A percentile compares a stretch with the other conserved stretches of the same genome.
Evolutionary conservation across 2,797 vertebrate genomes (phyloP).

Genomic region (Picus viridis): DNA sequence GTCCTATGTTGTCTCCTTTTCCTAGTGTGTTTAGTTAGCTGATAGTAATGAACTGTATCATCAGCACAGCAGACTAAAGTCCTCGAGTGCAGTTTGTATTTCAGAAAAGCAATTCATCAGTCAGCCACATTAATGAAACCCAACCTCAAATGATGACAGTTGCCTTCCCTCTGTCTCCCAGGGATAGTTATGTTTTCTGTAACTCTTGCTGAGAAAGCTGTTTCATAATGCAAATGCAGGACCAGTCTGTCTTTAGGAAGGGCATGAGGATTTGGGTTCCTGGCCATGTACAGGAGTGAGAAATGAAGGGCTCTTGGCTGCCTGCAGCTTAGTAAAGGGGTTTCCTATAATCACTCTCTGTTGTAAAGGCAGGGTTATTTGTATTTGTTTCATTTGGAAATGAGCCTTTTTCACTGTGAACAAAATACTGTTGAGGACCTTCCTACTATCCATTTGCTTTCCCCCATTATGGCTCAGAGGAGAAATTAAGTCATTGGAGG

Average conservation of each 20-base stretch:
- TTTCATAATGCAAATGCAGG: not conserved
- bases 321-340: conserved; percentile 26
- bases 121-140: conserved; percentile 24
- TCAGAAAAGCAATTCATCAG: conserved; percentile 34
- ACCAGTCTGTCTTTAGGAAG: not conserved
- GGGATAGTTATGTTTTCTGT: conserved; percentile 30
- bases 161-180: conserved; percentile 24
- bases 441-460: conserved; percentile 38
- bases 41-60: not conserved
- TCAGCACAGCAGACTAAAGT: not conserved
- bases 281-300: conserved; percentile 24
- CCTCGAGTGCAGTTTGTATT: not conserved
- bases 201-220: not conserved
- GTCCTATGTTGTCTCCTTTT: not conserved
- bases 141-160: not conserved
- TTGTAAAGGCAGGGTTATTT: conserved; percentile 62
- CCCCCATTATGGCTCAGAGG: not conserved
- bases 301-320: conserved; percentile 51
- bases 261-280: conserved; percentile 15
- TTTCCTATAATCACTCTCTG: conserved; percentile 52
- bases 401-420: conserved; percentile 44
- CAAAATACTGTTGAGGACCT: conserved; percentile 12
- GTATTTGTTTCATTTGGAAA: conserved; percentile 67
- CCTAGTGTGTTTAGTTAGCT: not conserved
- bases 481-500: conserved; percentile 25